Conservation (phyloP, 2,113 vertebrate genomes). For the Pungitius pungitius region DNA sequence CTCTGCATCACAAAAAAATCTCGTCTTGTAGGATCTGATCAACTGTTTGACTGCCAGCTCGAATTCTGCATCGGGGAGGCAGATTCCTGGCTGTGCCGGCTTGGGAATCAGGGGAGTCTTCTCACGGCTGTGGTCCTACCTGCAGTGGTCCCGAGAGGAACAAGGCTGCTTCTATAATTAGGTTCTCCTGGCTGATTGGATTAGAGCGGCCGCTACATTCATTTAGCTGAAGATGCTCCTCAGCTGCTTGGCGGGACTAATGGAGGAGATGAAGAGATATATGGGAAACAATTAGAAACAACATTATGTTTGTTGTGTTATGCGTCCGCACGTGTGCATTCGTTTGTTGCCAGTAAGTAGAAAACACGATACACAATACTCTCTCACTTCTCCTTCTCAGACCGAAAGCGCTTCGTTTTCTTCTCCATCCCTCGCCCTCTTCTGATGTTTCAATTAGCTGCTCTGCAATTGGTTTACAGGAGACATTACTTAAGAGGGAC, state of each 20-base stretch:
- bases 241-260: conserved; percentile 64
- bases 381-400: neutral
- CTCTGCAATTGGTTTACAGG: conserved; percentile 89
- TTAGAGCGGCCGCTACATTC: conserved; percentile 63
- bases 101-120: conserved; percentile 19
- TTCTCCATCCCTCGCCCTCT: conserved; percentile 4
- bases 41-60: conserved; percentile 15
- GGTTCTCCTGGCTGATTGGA: conserved; percentile 65
- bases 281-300: conserved; percentile 61
- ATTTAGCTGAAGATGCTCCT: conserved; percentile 66
- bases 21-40: neutral
- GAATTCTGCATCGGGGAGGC: conserved; percentile 24
- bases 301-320: conserved; percentile 12
- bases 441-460: conserved; percentile 86
- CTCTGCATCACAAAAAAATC: conserved; percentile 18
- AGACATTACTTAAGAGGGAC: conserved; percentile 83
- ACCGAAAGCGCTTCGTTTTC: neutral
- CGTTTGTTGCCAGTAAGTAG: neutral
- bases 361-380: neutral
- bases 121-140: conserved; percentile 52
- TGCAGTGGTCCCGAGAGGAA: conserved; percentile 33
- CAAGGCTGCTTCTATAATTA: conserved; percentile 64
- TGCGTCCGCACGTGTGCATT: neutral
- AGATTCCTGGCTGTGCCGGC: conserved; percentile 43
- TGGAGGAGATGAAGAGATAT: conserved; percentile 72